phyloP scores from a whole-genome alignment of 1,140 invertebrate genomes.

The Papilio machaon region DNA sequence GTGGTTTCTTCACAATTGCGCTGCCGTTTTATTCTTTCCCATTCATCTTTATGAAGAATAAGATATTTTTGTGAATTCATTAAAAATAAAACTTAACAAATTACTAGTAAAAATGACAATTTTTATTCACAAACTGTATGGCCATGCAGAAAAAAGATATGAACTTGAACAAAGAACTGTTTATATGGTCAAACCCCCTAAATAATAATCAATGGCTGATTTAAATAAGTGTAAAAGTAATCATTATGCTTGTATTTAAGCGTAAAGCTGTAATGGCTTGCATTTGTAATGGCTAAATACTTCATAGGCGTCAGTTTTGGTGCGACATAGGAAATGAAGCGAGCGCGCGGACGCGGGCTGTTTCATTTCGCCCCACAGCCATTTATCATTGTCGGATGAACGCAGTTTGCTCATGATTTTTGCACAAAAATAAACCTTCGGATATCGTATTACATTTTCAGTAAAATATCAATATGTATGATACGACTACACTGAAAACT shows the following conservation, averaged over 20 bases:
- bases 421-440: slow-evolving; percentile 66
- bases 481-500: neutral
- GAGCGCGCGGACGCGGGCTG: slow-evolving; percentile 44
- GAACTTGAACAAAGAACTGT: neutral
- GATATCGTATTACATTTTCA: slow-evolving; percentile 12
- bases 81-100: slow-evolving; percentile 32
- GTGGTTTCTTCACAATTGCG: slow-evolving; percentile 39
- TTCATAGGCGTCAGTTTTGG: slow-evolving; percentile 43
- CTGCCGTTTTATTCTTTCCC: slow-evolving; percentile 54
- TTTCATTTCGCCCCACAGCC: slow-evolving; percentile 49
- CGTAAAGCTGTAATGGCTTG: neutral
- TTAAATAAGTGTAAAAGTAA: neutral
- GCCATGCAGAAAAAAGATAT: slow-evolving; percentile 39
- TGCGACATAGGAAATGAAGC: slow-evolving; percentile 55
- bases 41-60: slow-evolving; percentile 58
- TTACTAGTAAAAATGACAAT: neutral
- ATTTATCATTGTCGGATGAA: slow-evolving; percentile 65
- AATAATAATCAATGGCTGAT: neutral
- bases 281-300: slow-evolving; percentile 20
- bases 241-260: neutral
- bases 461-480: neutral
- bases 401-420: slow-evolving; percentile 68
- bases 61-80: slow-evolving; percentile 43
- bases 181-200: neutral
- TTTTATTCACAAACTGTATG: slow-evolving; percentile 40